Conservation (phyloP, 1,140 invertebrate genomes). For the Eurosta solidaginis region DNA sequence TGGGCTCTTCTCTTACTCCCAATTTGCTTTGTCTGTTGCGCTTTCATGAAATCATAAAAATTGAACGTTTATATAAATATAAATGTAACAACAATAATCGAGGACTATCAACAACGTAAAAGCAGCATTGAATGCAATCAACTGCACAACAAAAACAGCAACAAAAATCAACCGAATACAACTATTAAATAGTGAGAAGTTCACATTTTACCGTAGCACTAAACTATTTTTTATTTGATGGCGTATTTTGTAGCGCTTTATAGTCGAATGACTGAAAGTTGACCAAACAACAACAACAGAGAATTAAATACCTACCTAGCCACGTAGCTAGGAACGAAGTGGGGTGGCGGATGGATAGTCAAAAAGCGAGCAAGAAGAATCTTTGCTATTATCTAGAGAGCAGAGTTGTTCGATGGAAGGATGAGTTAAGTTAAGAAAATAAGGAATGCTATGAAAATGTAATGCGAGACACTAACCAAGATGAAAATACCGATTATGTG, state of each 20-base stretch:
- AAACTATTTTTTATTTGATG: constrained; percentile 28
- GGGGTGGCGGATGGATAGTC: no score
- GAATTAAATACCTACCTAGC: not conserved
- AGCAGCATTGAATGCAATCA: constrained; percentile 13
- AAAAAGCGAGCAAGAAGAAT: no score
- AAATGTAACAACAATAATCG: constrained; percentile 5
- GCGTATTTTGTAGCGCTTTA: constrained; percentile 18
- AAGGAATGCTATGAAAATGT: no score
- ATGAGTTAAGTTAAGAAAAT: not conserved
- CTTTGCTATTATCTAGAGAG: no score
- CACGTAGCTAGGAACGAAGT: no score
- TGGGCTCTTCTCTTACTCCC: not conserved
- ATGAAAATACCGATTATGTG: no score
- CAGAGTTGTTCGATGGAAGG: no score
- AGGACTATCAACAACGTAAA: not conserved
- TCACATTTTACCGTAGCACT: constrained; percentile 17
- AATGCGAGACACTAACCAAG: no score
- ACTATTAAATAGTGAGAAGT: constrained; percentile 26
- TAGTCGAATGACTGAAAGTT: not conserved
- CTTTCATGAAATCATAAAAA: constrained; percentile 14
- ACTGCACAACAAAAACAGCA: not conserved
- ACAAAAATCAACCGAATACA: not conserved
- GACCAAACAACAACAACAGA: not conserved
- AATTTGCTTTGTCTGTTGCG: not conserved
- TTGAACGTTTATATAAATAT: constrained; percentile 16